Base-by-base conservation (phyloP, 2,888 invertebrate species). In the Bursaphelenchus okinawaensis region DNA sequence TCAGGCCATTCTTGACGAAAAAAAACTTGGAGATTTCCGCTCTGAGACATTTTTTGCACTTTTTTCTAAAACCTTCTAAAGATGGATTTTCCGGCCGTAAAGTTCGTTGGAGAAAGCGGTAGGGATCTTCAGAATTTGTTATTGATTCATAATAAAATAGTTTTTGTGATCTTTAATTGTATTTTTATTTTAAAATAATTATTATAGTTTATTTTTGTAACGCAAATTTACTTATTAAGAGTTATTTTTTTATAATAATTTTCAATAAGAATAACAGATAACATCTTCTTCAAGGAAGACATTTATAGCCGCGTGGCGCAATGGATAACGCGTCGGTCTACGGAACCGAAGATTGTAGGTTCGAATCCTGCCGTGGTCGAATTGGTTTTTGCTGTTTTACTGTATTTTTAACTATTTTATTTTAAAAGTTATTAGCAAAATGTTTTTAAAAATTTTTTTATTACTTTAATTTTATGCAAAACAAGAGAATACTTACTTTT, bases 321-420 rank as follows among this genome's bases (percentile, higher is more conserved):
- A 75, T 75, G 75, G 74, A 75, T 75, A 75, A 75, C 74, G 81
- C 82, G 82, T 82, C 82, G 78, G 81, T 76, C 82, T 82, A 82
- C 82, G 82, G 78, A 83, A 77, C 82, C 78, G 82, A 82, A 82
- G 82, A 83, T 83, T 83, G 79, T 72, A 83, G 82, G 81, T 83
- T 82, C 82, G 82, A 83, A 77, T 79, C 82, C 81, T 80, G 79
- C 72, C 73, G 57, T 56, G 57, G 57, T 56, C 57, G 57, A 56
- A 54, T 4, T 4, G 2, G 3, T 40, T 40, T 40, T 40, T 40
- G 12, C 1, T 1, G 40, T 12, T 16, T 6, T 40, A 40, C 40
- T 40, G 6, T 40, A 40, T 1, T 40, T 40, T 40, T 40, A 29
- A 29, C 29, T 9, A 9, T 29, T 29, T 12, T 29, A 29, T 12